Base-by-base conservation (phyloP, 2,797 vertebrate species). In the Poeciliopsis infans region DNA sequence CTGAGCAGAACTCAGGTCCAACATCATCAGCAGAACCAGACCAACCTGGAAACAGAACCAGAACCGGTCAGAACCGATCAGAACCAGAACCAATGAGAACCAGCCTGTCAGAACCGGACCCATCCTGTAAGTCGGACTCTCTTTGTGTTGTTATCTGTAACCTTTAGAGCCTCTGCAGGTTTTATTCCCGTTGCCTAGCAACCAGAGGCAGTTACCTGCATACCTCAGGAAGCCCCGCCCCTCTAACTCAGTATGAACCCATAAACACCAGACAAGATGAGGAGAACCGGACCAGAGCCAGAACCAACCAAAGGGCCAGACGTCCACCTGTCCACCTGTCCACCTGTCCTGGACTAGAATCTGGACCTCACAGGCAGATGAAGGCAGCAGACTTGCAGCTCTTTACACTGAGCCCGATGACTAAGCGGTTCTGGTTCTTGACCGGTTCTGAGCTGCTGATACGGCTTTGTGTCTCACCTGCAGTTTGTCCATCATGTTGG, bases 101-200 rank as follows among this genome's bases (percentile, higher is more conserved):
- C 57, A 16, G 8, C 10, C 53, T 0, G n/a, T 36, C 1, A 64
- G 59, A 61, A 33, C 31, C 59, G 0, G 33, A 61, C 15, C 13
- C 57, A 61, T 6, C 13, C 57, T 2, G 13, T 11, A 18, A 36
- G 33, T 23, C 33, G 1, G 61, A 33, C 28, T 15, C 57, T 28
- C 1, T 11, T 13, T 61, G 6, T 49, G 47, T 49, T 49, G 18
- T 49, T 2, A 49, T 49, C 47, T 49, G 18, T 20, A 20, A 20
- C 18, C 47, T 49, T 49, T 49, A 7, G 18, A 49, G 47, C 18
- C 2, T 20, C 47, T 49, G 47, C 47, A 20, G 16, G 36, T 36
- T 11, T 3, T 3, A 12, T 31, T 66, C 43, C 39, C 39, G 55
- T 81, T 36, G 59, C 83, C 51, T 47, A 73, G 83, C 68, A 85